Conservation (phyloP, 2,113 vertebrate species). For the Dromas ardeola region DNA sequence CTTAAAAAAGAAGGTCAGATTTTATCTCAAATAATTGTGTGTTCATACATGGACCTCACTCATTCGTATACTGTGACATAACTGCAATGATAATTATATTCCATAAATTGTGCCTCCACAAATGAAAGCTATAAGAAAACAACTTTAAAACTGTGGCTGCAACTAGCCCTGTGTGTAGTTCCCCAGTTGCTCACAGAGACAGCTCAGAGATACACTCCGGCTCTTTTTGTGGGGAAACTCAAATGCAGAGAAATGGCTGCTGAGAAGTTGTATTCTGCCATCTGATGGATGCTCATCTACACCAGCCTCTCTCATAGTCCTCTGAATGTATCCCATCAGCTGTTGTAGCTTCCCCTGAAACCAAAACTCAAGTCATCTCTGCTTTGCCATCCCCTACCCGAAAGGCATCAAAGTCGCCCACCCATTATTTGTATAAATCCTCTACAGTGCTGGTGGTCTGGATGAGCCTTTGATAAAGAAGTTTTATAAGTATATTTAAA, state of each 20-base stretch:
- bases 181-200: background rate
- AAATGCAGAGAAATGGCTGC: background rate
- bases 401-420: background rate
- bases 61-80: background rate
- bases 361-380: background rate
- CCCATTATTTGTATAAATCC: background rate
- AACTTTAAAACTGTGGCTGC: background rate
- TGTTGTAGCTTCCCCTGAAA: background rate
- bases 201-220: accelerated
- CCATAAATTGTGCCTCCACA: background rate
- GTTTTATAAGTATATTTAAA: background rate
- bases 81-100: background rate
- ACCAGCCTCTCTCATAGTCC: background rate
- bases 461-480: background rate
- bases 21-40: background rate
- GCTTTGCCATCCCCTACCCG: background rate
- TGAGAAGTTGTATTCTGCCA: background rate
- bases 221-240: background rate
- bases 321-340: background rate
- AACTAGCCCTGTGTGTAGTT: background rate
- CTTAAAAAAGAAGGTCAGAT: background rate
- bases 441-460: accelerated
- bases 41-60: background rate
- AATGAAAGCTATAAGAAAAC: background rate
- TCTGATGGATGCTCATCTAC: background rate